Conservation (phyloP, 2,888 invertebrate genomes). For the Rhopalosiphum nymphaeae region DNA sequence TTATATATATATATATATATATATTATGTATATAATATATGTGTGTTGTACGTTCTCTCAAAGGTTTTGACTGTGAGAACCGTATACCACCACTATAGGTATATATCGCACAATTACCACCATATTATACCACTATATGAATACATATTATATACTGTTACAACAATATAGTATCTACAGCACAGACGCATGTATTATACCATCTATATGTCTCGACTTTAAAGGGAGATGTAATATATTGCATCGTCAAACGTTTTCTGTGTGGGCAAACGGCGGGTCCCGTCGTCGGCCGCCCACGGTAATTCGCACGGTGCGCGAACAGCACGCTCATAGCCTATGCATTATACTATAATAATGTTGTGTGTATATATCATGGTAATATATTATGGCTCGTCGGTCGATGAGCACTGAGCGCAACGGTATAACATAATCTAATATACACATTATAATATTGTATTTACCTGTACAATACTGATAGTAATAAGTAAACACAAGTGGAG, state of each 20-base stretch:
- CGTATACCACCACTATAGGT: background rate
- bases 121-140: background rate
- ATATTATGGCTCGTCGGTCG: background rate
- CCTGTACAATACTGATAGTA: background rate
- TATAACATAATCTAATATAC: background rate
- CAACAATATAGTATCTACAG: background rate
- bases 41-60: background rate
- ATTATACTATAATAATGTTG: background rate
- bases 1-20: background rate
- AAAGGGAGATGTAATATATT: constrained; percentile 24
- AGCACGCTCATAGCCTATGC: no score
- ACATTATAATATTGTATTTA: background rate
- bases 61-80: constrained; percentile 58
- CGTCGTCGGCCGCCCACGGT: constrained; percentile 44
- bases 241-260: constrained; percentile 30
- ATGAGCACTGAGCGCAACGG: background rate
- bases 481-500: background rate
- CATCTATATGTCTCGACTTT: constrained; percentile 5
- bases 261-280: constrained; percentile 16
- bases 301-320: constrained; percentile 51
- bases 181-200: background rate
- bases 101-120: background rate
- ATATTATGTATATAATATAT: background rate
- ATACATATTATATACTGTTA: background rate
- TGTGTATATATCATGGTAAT: background rate